These are phyloP conservation scores for Leucophora obtusa DNA, from an alignment of 2,888 invertebrate species.

Conservation along the genomic window DNA sequence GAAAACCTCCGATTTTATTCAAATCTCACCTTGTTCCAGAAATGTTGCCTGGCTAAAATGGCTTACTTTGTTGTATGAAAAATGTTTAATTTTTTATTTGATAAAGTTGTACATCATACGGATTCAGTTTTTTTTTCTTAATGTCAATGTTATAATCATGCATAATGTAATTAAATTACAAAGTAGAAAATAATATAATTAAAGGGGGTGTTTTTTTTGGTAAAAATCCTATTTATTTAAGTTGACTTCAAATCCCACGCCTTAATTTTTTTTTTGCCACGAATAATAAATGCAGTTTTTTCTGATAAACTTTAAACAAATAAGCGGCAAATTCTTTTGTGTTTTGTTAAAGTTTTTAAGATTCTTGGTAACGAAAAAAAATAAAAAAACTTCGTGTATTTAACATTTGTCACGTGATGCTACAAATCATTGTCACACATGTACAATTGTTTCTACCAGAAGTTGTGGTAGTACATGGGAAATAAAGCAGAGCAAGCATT, in stretches of 20 bases:
- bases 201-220: not conserved
- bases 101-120: slow-evolving; percentile 1
- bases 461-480: slow-evolving; percentile 36
- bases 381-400: slow-evolving; percentile 73
- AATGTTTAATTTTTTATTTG: not conserved
- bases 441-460: slow-evolving; percentile 30
- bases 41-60: not conserved
- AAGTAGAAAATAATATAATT: not conserved
- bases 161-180: slow-evolving; percentile 24
- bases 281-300: slow-evolving; percentile 41
- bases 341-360: slow-evolving; percentile 27
- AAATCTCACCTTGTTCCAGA: not conserved
- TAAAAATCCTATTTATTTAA: not conserved
- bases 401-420: slow-evolving; percentile 78
- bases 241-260: slow-evolving; percentile 53
- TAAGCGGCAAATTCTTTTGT: slow-evolving; percentile 54
- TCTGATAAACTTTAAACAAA: slow-evolving; percentile 43
- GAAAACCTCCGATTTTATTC: too few species aligned
- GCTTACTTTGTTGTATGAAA: not conserved
- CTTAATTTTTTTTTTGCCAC: slow-evolving; percentile 6
- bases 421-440: slow-evolving; percentile 77
- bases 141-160: slow-evolving; percentile 38
- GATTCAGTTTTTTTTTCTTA: not conserved
- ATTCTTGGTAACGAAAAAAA: slow-evolving; percentile 48
- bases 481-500: slow-evolving; percentile 58